Percentiles rank a stretch among this genome's conserved stretches.
Conservation (phyloP, 2,797 vertebrate genomes). For the Nannoperca australis region DNA sequence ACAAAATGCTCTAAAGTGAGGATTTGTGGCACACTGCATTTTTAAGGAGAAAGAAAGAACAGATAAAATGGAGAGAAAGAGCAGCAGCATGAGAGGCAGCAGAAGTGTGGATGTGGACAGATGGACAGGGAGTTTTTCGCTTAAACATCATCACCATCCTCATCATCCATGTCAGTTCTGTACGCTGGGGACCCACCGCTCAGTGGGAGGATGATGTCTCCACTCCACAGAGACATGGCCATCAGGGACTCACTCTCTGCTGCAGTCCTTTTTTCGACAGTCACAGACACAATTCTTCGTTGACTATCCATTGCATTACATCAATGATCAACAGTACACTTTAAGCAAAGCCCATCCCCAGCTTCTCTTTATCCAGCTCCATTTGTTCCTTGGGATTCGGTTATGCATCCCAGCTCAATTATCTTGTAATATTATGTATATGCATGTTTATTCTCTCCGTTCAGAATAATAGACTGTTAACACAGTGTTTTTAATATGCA, state of each 20-base stretch:
- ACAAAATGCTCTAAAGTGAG: no score
- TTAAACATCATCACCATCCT: conserved; percentile 83
- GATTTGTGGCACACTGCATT: not conserved
- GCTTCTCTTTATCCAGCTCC: conserved; percentile 68
- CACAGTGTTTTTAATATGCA: conserved; percentile 85
- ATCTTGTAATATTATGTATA: conserved; percentile 78
- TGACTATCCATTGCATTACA: conserved; percentile 68
- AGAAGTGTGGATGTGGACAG: conserved; percentile 70
- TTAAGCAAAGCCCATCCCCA: conserved; percentile 62
- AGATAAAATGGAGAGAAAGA: conserved; percentile 12
- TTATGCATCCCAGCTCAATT: conserved; percentile 78
- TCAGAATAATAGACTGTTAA: conserved; percentile 73
- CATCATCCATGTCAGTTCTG: conserved; percentile 82
- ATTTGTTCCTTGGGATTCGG: conserved; percentile 65
- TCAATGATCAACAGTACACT: conserved; percentile 64
- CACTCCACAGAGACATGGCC: conserved; percentile 79
- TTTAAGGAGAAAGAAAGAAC: not conserved
- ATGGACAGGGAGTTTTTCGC: conserved; percentile 74
- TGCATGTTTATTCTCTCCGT: conserved; percentile 73
- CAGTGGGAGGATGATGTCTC: conserved; percentile 77
- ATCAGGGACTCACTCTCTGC: conserved; percentile 75
- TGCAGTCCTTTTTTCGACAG: conserved; percentile 46
- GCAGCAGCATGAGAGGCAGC: conserved; percentile 19
- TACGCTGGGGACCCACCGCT: conserved; percentile 72
- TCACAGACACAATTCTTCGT: conserved; percentile 76